Percentiles rank a stretch among this genome's conserved stretches.
Conservation (phyloP, 2,797 vertebrate species). For the Myiotriccus ornatus region DNA sequence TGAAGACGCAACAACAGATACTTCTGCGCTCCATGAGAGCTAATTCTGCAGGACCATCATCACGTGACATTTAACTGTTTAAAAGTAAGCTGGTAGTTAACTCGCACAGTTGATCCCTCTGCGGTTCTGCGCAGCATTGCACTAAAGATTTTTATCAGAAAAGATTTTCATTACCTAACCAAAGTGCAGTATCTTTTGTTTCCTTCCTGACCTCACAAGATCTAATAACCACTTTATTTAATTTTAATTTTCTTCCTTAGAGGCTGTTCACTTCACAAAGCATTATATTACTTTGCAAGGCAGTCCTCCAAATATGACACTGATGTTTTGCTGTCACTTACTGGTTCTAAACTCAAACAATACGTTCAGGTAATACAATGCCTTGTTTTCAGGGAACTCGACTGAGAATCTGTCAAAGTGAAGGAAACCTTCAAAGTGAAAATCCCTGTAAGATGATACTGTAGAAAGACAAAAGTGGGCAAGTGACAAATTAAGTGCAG, state of each 20-base stretch:
- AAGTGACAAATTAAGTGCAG: background rate
- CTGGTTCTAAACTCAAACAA: background rate
- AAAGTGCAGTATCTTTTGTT: background rate
- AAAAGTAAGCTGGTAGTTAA: background rate
- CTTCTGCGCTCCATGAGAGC: background rate
- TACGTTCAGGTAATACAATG: fast-evolving
- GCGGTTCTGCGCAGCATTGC: background rate
- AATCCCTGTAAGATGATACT: background rate
- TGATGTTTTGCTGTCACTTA: background rate
- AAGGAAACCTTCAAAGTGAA: background rate
- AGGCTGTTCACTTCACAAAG: background rate
- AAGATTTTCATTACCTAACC: background rate
- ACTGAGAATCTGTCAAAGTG: background rate
- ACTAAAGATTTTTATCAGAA: background rate
- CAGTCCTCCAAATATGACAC: background rate
- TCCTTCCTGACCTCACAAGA: background rate
- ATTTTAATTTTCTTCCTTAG: background rate
- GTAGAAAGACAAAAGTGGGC: background rate
- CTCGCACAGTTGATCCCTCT: background rate
- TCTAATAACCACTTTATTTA: background rate
- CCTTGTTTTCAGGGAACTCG: background rate
- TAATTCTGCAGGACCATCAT: background rate
- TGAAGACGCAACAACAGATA: background rate
- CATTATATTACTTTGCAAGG: background rate
- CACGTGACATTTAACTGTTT: background rate